Conservation (phyloP, 2,888 invertebrate genomes). For the Choreutis nemorana region DNA sequence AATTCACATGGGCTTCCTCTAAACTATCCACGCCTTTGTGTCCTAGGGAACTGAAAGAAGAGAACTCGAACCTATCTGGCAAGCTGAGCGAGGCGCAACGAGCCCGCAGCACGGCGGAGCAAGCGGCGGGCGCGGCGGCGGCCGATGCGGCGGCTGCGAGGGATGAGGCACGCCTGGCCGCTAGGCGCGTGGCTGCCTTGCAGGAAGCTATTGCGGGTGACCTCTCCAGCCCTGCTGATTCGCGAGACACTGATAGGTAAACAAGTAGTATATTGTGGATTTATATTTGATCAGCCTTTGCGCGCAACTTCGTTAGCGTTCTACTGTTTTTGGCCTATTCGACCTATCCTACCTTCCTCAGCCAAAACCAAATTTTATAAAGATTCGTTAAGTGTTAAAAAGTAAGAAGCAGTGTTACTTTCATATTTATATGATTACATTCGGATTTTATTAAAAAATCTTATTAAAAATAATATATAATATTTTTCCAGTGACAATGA, state of each 20-base stretch:
- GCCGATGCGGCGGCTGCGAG: conserved; percentile 75
- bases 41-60: conserved; percentile 79
- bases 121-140: conserved; percentile 74
- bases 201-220: conserved; percentile 93
- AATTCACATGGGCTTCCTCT: too few relatives aligned
- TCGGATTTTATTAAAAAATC: too few relatives aligned
- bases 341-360: too few relatives aligned
- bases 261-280: background rate
- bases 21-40: too few relatives aligned
- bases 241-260: conserved; percentile 68
- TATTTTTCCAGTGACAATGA: conserved; percentile 66
- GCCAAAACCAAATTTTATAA: too few relatives aligned
- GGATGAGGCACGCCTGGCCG: conserved; percentile 86
- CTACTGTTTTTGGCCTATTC: too few relatives aligned
- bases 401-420: too few relatives aligned
- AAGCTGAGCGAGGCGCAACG: conserved; percentile 80
- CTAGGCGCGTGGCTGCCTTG: conserved; percentile 88
- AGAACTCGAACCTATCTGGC: conserved; percentile 72
- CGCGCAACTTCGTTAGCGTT: background rate
- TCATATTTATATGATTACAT: conserved; percentile 5
- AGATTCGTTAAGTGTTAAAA: too few relatives aligned
- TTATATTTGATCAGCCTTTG: background rate
- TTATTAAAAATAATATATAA: conserved; percentile 3
- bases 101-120: conserved; percentile 79
- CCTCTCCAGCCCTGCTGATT: conserved; percentile 73